Percentiles rank a stretch among this genome's conserved stretches.
Evolutionary conservation across 2,113 vertebrate genomes (phyloP).

Genomic region (Myodes glareolus): DNA sequence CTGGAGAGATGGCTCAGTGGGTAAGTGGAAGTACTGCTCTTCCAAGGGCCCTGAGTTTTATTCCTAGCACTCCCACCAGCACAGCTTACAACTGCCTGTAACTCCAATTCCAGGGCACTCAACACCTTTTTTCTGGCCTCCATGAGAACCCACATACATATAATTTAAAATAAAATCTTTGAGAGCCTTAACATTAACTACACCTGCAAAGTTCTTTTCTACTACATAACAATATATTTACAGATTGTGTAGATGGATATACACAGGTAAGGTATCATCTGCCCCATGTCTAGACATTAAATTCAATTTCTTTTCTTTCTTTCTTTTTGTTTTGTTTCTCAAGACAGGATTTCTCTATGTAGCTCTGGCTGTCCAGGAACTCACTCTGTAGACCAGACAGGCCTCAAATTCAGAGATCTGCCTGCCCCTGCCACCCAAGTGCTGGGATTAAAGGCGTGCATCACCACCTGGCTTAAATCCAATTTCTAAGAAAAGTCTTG

Average conservation of each 20-base stretch:
- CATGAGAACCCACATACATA: background rate
- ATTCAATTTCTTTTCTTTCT: background rate
- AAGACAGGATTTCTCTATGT: background rate
- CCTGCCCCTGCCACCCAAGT: background rate
- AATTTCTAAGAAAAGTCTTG: constrained; percentile 39
- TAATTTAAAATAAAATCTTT: background rate
- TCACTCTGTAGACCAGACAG: background rate
- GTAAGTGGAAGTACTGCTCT: background rate
- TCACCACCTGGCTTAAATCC: background rate
- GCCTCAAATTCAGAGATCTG: background rate
- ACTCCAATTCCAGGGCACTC: background rate
- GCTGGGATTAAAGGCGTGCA: background rate
- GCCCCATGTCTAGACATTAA: background rate
- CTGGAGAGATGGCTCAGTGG: background rate
- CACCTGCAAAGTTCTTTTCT: constrained; percentile 26
- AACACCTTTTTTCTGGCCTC: background rate
- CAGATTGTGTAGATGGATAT: background rate
- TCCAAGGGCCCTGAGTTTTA: background rate
- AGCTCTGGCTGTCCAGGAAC: background rate
- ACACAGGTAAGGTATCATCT: background rate
- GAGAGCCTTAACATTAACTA: background rate
- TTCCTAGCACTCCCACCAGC: background rate
- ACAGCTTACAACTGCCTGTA: background rate
- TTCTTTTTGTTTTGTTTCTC: background rate
- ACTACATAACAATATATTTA: constrained; percentile 9